Evolutionary conservation across 1,140 invertebrate species (phyloP), one percentile per base, ranked within the genome.

Genomic region (Meloidogyne floridensis): DNA sequence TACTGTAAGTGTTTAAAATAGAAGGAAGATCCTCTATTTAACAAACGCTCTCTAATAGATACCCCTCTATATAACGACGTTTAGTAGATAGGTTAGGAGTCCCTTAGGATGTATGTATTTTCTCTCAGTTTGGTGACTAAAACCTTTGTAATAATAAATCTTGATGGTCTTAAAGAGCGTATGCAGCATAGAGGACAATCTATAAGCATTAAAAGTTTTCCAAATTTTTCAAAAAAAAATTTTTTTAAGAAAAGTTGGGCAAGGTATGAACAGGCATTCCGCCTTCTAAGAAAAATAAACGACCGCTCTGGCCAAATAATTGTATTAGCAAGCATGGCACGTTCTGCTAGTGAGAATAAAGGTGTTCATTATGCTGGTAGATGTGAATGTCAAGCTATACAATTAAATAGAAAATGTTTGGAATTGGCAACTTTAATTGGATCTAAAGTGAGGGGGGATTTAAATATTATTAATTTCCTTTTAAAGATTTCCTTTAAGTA

Each of bases 221-320:
- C 1, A 32, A 32, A 54, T 8, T 8, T 56, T 15, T n/a, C 5
- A 47, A 80, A 11, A 18, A 18, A 75, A 77, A 18, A 42, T 70
- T 4, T 84, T 72, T 87, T 87, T 15, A 82, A 87, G 88, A 88
- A 88, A 85, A 88, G 87, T 54, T 89, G 88, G 88, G 88, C 88
- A n/a, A 87, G 88, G 11, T 89, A 89, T 71, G 88, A 89, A 70
- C 88, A 89, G 75, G 87, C 88, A 13, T 89, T 89, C 80, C 86
- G 89, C 32, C 83, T 89, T 59, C 83, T 90, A 88, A 47, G 87
- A 47, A 71, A 77, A 72, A 83, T 90, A 8, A 87, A 87, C 43
- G 88, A 89, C 56, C 84, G 89, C 43, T 87, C 89, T 87, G 88
- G 88, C 32, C 86, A 89, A 81, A 87, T 89, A 11, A 77, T 90